Evolutionary conservation across 2,888 invertebrate genomes (phyloP).

Genomic region (Morinoia aosen): DNA sequence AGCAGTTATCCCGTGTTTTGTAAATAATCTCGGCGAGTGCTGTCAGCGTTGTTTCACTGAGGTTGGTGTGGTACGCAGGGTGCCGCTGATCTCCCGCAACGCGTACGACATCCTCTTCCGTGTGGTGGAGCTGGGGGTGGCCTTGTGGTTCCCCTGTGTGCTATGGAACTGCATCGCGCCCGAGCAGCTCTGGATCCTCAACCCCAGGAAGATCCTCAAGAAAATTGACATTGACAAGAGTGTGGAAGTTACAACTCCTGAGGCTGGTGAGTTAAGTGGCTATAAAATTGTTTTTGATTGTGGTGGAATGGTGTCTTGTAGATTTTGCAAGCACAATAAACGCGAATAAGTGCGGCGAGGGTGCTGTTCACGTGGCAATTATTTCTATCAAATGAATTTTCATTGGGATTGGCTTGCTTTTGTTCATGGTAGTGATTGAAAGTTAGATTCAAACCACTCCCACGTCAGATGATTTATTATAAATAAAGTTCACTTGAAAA

Average conservation of each 20-base stretch:
- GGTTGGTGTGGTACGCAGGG: slow-evolving; percentile 74
- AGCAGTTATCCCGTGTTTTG: no score
- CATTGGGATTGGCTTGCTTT: no score
- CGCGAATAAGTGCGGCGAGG: neutral
- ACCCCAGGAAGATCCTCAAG: slow-evolving; percentile 88
- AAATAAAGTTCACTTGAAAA: no score
- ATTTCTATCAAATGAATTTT: no score
- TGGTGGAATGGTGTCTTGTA: neutral
- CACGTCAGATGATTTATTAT: no score
- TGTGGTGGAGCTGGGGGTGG: slow-evolving; percentile 91
- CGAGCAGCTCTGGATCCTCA: slow-evolving; percentile 92
- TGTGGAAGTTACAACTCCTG: slow-evolving; percentile 57
- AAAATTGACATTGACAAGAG: slow-evolving; percentile 73
- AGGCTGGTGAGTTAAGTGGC: neutral
- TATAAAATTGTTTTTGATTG: neutral
- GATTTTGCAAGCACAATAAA: neutral
- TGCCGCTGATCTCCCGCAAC: slow-evolving; percentile 90
- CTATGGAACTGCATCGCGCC: slow-evolving; percentile 96
- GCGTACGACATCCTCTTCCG: slow-evolving; percentile 94
- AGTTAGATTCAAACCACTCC: no score
- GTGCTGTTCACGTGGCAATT: no score
- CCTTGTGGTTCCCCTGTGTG: slow-evolving; percentile 95
- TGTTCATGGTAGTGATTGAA: no score
- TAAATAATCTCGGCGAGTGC: no score
- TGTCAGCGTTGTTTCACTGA: no score